Evolutionary conservation across 2,888 invertebrate genomes (phyloP).

Genomic region (Didymodactylos carnosus): DNA sequence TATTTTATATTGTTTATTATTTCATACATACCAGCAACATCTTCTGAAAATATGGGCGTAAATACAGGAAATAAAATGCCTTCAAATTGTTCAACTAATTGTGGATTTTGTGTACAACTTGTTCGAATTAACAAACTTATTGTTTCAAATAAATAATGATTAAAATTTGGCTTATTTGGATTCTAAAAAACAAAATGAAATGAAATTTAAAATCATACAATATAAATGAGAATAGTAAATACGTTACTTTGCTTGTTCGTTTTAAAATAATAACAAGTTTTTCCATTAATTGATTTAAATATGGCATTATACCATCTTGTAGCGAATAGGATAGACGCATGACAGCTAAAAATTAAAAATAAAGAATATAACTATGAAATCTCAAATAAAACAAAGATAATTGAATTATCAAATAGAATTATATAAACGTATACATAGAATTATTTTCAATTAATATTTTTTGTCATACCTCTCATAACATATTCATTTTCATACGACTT

Average conservation of each 20-base stretch:
- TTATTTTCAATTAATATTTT: no score
- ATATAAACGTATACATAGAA: no score
- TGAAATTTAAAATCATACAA: neutral
- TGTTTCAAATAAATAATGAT: slow-evolving; percentile 91
- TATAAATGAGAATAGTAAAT: no score
- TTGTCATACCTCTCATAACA: slow-evolving; percentile 73
- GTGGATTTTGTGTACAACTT: slow-evolving; percentile 59
- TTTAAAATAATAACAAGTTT: slow-evolving; percentile 63
- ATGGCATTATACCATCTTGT: slow-evolving; percentile 63
- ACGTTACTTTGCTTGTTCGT: slow-evolving; percentile 48
- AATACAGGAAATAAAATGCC: slow-evolving; percentile 82
- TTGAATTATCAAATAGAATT: no score
- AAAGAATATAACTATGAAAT: no score
- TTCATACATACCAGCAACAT: slow-evolving; percentile 73
- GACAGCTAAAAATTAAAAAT: neutral
- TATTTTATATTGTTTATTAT: no score
- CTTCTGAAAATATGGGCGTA: slow-evolving; percentile 75
- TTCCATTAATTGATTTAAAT: slow-evolving; percentile 56
- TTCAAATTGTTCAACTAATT: slow-evolving; percentile 67
- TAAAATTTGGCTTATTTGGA: slow-evolving; percentile 83
- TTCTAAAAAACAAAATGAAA: slow-evolving; percentile 41
- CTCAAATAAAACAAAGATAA: neutral
- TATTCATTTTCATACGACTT: slow-evolving; percentile 66
- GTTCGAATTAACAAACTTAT: slow-evolving; percentile 48
- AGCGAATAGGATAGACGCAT: slow-evolving; percentile 28